These are phyloP conservation scores for Aythya fuligula DNA, from an alignment of 2,797 vertebrate species.

Conservation along the genomic window DNA sequence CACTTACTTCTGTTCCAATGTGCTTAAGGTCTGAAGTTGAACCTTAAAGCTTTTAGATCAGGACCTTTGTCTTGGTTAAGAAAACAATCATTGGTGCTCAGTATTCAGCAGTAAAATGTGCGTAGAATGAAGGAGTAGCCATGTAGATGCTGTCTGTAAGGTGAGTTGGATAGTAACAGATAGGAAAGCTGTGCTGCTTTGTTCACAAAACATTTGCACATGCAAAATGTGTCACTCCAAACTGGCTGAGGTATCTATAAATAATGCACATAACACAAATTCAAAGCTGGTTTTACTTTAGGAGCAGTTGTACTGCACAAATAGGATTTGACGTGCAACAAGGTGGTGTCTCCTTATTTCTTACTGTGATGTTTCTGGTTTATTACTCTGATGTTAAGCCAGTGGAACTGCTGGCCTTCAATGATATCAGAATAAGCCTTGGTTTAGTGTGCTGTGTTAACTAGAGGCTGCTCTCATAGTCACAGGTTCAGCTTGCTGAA, in stretches of 20 bases:
- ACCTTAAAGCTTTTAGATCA: background rate
- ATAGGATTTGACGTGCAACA: background rate
- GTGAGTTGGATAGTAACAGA: background rate
- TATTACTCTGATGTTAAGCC: background rate
- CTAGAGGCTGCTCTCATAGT: background rate
- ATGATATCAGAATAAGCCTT: background rate
- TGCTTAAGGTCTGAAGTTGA: background rate
- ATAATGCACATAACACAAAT: background rate
- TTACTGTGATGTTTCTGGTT: background rate
- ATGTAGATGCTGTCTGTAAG: background rate
- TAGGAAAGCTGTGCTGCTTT: background rate
- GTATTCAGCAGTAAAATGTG: background rate
- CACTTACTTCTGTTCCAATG: background rate
- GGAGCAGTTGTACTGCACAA: background rate
- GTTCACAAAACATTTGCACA: background rate
- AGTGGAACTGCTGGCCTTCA: background rate
- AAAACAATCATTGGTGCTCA: background rate
- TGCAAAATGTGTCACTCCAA: background rate
- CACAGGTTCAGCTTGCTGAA: background rate
- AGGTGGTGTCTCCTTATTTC: background rate
- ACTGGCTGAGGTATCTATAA: background rate
- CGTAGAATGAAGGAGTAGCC: background rate
- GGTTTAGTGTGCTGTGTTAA: background rate
- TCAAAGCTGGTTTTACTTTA: background rate
- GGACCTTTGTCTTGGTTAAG: background rate